Evolutionary conservation across 2,113 vertebrate genomes (phyloP), one percentile per base, ranked within the genome.

Genomic region (Butastur rufipennis): DNA sequence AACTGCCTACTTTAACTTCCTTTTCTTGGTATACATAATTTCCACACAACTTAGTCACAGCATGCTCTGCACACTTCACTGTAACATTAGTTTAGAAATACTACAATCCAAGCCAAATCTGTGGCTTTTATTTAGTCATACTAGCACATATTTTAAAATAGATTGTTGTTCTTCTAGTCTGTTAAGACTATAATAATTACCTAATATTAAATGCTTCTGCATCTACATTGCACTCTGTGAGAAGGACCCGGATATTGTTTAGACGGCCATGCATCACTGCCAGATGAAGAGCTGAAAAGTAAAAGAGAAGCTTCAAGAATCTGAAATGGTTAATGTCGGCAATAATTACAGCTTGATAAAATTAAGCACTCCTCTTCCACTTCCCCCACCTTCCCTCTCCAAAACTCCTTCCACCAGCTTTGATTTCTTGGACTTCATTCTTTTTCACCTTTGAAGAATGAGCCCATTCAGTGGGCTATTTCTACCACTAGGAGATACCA

Each of bases 241-340:
- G 99, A 61, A 99, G 99, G 82, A 98, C 97, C 53, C 99, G 98
- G 95, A 99, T 99, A 58, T 99, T 99, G 97, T 99, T 99, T 91
- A 99, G 98, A 34, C 99, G 99, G 16, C 99, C 99, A 4, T 99
- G 99, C 99, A 99, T 99, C 97, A 99, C 99, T 20, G 99, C 99
- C 56, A 99, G 98, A 74, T 99, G 99, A 81, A 99, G 98, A 94
- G 99, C 99, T 99, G 96, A 23, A 52, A 75, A 95, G 80, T 4
- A 32, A 45, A 50, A 67, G 31, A 85, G 9, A 83, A 63, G 9
- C 38, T 61, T 81, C 48, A 90, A 84, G 43, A 70, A 59, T 61
- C 67, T 72, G 25, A 63, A 66, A 42, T 22, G 45, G 43, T 67
- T 73, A 5, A 10, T 11, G 55, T 50, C 70, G 74, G 34, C 34